A percentile compares a stretch with the other conserved stretches of the same genome.
Conservation (phyloP, 2,113 vertebrate species). For the Oreotrochilus melanogaster region DNA sequence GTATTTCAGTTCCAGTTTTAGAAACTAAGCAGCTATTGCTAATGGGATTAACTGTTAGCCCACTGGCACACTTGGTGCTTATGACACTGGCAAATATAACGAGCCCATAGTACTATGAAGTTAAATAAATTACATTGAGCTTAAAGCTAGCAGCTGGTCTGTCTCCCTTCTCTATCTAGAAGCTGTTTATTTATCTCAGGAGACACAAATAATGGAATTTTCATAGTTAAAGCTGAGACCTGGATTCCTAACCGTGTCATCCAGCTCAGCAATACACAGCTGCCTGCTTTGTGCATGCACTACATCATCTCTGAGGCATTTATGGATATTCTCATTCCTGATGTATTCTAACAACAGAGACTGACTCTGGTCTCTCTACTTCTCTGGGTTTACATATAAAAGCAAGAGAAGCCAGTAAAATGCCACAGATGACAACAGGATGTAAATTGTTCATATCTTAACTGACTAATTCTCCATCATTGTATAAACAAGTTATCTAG, state of each 20-base stretch:
- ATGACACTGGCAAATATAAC: background rate
- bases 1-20: conserved; percentile 30
- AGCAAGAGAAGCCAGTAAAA: background rate
- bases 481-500: background rate
- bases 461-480: background rate
- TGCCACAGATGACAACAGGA: background rate
- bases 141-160: conserved; percentile 29
- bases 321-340: background rate
- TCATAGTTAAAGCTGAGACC: background rate
- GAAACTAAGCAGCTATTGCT: conserved; percentile 54
- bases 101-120: background rate
- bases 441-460: background rate
- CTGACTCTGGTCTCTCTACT: background rate
- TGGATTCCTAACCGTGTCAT: background rate
- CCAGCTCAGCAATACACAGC: background rate
- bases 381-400: background rate
- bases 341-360: background rate
- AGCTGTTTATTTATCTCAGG: background rate
- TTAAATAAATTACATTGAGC: conserved; percentile 8
- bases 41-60: conserved; percentile 56
- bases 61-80: background rate
- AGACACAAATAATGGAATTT: background rate
- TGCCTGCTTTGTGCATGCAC: background rate
- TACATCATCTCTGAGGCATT: background rate
- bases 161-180: background rate